These are phyloP conservation scores for Calosoma granatense DNA, from an alignment of 1,140 invertebrate species.

Conservation along the genomic window DNA sequence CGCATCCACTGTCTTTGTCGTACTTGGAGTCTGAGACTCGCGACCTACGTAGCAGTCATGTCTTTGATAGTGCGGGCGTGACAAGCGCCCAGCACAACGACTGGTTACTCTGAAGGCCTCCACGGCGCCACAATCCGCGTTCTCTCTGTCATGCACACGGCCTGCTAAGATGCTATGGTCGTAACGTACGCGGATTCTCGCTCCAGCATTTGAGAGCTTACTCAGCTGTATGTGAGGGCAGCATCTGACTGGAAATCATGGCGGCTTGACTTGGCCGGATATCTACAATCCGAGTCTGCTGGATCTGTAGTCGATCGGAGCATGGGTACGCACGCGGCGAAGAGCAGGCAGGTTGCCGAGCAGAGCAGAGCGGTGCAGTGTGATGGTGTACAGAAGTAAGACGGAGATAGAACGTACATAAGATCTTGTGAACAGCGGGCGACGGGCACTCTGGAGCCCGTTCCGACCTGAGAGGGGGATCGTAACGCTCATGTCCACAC, in stretches of 20 bases:
- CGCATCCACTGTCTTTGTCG: constrained; percentile 6
- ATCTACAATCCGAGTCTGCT: constrained; percentile 3
- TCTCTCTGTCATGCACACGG: neutral
- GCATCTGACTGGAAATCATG: constrained; percentile 20
- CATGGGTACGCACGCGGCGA: neutral
- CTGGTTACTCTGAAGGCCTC: neutral
- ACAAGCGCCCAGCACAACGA: neutral
- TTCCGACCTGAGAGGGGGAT: too few relatives aligned
- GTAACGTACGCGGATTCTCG: constrained; percentile 16
- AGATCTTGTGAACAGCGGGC: neutral
- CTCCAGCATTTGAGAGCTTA: constrained; percentile 10
- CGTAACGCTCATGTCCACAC: too few relatives aligned
- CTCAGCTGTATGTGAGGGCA: constrained; percentile 21
- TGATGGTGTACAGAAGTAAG: too few relatives aligned
- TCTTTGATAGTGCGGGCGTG: neutral
- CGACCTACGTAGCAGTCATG: neutral
- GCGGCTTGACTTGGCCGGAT: constrained; percentile 14
- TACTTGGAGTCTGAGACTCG: neutral
- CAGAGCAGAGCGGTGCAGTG: too few relatives aligned
- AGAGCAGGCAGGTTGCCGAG: too few relatives aligned
- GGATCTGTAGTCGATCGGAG: neutral
- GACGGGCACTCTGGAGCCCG: too few relatives aligned
- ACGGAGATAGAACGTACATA: neutral
- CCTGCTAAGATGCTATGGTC: neutral
- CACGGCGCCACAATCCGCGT: neutral